phyloP scores from a whole-genome alignment of 2,113 vertebrate genomes.

The Corvus hawaiiensis region DNA sequence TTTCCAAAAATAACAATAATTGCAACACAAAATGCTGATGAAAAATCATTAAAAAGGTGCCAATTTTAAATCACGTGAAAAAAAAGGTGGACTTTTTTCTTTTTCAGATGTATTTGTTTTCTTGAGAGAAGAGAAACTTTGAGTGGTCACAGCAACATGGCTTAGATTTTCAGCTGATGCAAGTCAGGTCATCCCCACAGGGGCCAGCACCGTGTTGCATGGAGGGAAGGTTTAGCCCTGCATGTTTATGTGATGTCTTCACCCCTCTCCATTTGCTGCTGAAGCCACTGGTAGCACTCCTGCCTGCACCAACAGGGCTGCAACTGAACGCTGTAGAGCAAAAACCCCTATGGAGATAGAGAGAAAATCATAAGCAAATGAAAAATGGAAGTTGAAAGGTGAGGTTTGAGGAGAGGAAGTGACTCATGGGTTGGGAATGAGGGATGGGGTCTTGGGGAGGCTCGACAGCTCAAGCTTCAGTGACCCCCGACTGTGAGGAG shows the following conservation, averaged over 20 bases:
- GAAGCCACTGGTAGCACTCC: not conserved
- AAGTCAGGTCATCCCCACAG: not conserved
- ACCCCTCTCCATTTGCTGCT: not conserved
- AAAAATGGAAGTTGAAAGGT: constrained; percentile 54
- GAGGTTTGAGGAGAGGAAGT: constrained; percentile 36
- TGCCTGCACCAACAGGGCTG: not conserved
- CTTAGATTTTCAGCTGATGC: not conserved
- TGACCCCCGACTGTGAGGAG: not conserved
- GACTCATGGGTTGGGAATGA: constrained; percentile 51
- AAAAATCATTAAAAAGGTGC: not conserved
- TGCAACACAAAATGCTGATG: not conserved
- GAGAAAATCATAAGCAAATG: constrained; percentile 13
- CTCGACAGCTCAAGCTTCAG: not conserved
- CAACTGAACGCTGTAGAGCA: not conserved
- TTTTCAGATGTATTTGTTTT: not conserved
- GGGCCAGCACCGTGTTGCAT: not conserved
- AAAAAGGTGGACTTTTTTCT: rapidly evolving
- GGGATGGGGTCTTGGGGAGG: not conserved
- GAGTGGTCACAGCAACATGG: not conserved
- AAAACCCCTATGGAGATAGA: not conserved
- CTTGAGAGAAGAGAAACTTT: not conserved
- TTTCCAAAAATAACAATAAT: not conserved
- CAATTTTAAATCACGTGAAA: not conserved
- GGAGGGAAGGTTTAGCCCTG: not conserved
- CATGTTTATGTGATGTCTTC: not conserved